Percentiles rank a stretch among this genome's conserved stretches.
Conservation (phyloP, 2,113 vertebrate species). For the Propithecus coquereli region DNA sequence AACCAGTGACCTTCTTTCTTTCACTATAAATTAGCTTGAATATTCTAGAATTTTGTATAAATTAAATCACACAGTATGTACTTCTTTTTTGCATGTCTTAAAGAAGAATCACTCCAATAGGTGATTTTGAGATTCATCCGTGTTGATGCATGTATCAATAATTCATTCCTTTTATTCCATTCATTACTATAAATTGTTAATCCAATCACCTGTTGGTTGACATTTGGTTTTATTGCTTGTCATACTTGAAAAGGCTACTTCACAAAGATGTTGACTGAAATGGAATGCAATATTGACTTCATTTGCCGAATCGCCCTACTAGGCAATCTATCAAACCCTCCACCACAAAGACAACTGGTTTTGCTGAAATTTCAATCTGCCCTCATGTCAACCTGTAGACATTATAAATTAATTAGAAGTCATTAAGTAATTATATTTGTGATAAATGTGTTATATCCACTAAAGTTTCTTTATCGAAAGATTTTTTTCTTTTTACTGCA, state of each 20-base stretch:
- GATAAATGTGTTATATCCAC: not conserved
- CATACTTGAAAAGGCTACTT: not conserved
- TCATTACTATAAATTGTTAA: not conserved
- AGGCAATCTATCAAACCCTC: not conserved
- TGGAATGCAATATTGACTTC: not conserved
- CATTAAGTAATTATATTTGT: not conserved
- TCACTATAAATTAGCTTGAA: not conserved
- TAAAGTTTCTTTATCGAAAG: not conserved
- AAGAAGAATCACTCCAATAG: not conserved
- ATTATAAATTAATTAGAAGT: not conserved
- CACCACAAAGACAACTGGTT: not conserved
- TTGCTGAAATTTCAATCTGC: not conserved
- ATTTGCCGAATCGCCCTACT: not conserved
- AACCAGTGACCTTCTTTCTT: not conserved
- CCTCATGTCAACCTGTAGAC: not conserved
- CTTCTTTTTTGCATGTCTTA: not conserved
- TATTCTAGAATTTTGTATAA: not conserved
- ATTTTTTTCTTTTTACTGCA: not conserved
- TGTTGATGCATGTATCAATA: not conserved
- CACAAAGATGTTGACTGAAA: not conserved
- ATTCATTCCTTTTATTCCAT: not conserved
- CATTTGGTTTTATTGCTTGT: not conserved
- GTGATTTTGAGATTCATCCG: not conserved
- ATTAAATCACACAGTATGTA: not conserved
- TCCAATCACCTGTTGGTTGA: not conserved